phyloP scores from a whole-genome alignment of 2,113 vertebrate species.

The Callorhinus ursinus region DNA sequence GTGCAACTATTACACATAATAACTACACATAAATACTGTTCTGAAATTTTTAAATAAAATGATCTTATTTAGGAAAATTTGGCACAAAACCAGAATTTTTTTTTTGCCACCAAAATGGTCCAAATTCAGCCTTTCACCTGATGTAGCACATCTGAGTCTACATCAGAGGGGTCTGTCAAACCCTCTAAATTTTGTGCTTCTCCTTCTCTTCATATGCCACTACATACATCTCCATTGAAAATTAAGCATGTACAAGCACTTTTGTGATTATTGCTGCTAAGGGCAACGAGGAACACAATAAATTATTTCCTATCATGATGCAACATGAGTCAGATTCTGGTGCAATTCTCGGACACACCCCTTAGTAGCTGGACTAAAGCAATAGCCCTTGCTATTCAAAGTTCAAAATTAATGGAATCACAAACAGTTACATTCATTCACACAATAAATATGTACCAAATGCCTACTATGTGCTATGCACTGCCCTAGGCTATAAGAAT shows the following conservation, averaged over 20 bases:
- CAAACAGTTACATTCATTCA: not conserved
- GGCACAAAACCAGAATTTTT: not conserved
- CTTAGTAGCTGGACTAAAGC: not conserved
- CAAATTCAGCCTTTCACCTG: not conserved
- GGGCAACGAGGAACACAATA: not conserved
- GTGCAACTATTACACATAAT: not conserved
- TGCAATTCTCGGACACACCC: not conserved
- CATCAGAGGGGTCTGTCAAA: not conserved
- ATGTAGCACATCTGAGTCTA: not conserved
- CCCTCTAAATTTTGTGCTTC: too few relatives aligned
- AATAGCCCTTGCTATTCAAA: too few relatives aligned
- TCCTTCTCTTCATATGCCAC: not conserved
- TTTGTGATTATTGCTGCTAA: constrained; percentile 29
- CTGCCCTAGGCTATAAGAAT: not conserved
- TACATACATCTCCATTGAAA: constrained; percentile 38
- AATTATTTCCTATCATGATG: too few relatives aligned
- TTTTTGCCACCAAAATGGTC: not conserved
- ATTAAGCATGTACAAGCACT: constrained; percentile 34
- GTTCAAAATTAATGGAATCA: not conserved
- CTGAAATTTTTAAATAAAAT: constrained; percentile 4
- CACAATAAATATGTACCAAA: not conserved
- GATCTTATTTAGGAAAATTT: not conserved
- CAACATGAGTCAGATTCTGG: not conserved
- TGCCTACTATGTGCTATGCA: not conserved
- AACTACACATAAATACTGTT: not conserved